A percentile compares a stretch with the other conserved stretches of the same genome.
Conservation (phyloP, 2,888 invertebrate genomes). For the Nebria brevicollis region DNA sequence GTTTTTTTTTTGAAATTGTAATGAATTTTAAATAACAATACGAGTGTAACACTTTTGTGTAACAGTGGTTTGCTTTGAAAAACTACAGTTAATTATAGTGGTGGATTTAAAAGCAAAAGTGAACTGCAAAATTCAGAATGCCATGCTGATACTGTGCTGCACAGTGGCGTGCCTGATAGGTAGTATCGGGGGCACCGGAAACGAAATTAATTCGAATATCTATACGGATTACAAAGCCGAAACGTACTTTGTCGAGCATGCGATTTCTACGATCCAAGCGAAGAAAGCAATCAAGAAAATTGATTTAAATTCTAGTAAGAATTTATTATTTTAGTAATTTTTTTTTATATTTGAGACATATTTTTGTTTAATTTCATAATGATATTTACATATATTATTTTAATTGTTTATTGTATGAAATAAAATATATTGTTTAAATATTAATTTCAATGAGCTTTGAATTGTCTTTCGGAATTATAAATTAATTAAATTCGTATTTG, state of each 20-base stretch:
- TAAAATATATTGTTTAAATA: neutral
- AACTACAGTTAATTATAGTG: neutral
- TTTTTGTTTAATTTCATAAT: neutral
- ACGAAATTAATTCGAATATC: slow-evolving; percentile 37
- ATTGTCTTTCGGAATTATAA: neutral
- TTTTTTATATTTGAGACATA: neutral
- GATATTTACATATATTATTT: neutral
- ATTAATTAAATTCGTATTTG: neutral
- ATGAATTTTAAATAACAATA: neutral
- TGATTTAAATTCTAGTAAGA: slow-evolving; percentile 62
- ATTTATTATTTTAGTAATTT: slow-evolving; percentile 22
- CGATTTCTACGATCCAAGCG: slow-evolving; percentile 69
- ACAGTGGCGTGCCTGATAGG: slow-evolving; percentile 50
- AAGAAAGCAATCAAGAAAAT: slow-evolving; percentile 66
- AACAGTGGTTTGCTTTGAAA: neutral
- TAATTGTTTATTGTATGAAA: neutral
- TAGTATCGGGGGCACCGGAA: slow-evolving; percentile 35
- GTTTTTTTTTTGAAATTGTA: too few relatives aligned
- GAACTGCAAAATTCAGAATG: slow-evolving; percentile 49
- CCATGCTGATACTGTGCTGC: slow-evolving; percentile 49
- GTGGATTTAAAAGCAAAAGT: slow-evolving; percentile 30
- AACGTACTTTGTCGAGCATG: slow-evolving; percentile 73
- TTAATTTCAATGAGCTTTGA: neutral
- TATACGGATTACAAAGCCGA: slow-evolving; percentile 56
- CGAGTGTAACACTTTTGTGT: neutral